Percentiles rank a stretch among this genome's conserved stretches.
Conservation (phyloP, 2,888 invertebrate genomes). For the Drosophila bunnanda region DNA sequence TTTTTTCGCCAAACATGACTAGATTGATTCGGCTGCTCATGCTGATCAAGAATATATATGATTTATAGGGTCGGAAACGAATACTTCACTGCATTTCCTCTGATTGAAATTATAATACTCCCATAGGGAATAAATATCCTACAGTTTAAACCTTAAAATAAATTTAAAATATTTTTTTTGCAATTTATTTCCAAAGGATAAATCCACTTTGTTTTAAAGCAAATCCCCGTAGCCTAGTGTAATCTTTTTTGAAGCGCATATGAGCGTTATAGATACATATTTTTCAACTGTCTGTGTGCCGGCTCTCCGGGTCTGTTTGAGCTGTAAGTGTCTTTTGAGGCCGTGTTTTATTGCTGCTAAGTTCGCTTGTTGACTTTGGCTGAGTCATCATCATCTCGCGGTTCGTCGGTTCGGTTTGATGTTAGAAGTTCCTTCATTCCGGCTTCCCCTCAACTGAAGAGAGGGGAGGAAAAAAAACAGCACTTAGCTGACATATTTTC, state of each 20-base stretch:
- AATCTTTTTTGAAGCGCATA: constrained; percentile 52
- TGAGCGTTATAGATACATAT: constrained; percentile 48
- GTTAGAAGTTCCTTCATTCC: constrained; percentile 62
- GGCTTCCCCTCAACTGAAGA: constrained; percentile 2
- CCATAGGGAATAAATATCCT: no score
- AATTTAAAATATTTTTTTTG: background rate
- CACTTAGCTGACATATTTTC: constrained; percentile 77
- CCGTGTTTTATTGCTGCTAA: constrained; percentile 74
- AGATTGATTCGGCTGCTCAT: no score
- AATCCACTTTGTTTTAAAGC: background rate
- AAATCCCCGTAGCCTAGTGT: constrained; percentile 51
- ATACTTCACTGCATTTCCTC: no score
- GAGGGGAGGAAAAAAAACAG: constrained; percentile 36
- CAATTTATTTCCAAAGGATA: background rate
- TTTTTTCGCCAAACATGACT: no score
- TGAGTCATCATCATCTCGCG: constrained; percentile 68
- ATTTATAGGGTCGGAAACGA: no score
- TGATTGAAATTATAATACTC: no score
- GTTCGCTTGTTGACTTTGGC: constrained; percentile 76
- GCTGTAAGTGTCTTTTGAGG: constrained; percentile 59
- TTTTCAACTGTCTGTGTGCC: constrained; percentile 34
- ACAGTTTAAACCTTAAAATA: no score
- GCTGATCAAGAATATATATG: no score
- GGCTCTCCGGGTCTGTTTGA: constrained; percentile 26
- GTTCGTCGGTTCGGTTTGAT: constrained; percentile 40